phyloP scores from a whole-genome alignment of 2,113 vertebrate species.

The Arizona elegans region DNA sequence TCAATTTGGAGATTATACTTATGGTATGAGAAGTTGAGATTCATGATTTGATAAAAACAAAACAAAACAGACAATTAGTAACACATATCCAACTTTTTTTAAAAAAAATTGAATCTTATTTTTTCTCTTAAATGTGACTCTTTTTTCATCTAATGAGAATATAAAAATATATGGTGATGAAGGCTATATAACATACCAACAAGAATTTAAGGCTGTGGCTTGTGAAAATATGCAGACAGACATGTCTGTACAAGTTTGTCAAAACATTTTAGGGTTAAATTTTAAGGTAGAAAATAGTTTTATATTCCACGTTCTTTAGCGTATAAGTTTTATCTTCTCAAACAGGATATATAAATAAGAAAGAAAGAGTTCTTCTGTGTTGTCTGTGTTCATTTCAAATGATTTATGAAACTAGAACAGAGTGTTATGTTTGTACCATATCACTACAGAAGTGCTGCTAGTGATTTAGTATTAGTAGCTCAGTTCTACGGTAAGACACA shows the following conservation, averaged over 20 bases:
- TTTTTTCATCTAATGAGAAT: neutral
- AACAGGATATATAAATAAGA: neutral
- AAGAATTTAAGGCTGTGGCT: neutral
- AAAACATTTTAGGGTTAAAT: neutral
- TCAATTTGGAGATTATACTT: slow-evolving; percentile 19
- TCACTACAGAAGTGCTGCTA: neutral
- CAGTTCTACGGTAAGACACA: neutral
- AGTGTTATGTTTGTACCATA: neutral
- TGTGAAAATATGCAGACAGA: neutral
- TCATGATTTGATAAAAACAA: neutral
- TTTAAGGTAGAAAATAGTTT: neutral
- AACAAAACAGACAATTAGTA: slow-evolving; percentile 28
- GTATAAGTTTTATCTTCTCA: neutral
- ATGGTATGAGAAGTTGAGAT: slow-evolving; percentile 17
- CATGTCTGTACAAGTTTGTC: neutral
- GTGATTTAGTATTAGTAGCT: neutral
- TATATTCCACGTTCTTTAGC: neutral
- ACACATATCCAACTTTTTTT: slow-evolving; percentile 5
- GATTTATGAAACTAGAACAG: neutral
- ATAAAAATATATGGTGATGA: slow-evolving; percentile 22
- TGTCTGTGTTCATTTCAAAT: neutral
- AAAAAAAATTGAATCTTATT: slow-evolving; percentile 8
- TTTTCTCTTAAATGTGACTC: neutral
- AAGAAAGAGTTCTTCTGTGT: neutral
- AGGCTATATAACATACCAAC: neutral